A percentile compares a stretch with the other conserved stretches of the same genome.
These are phyloP conservation scores for Oscheius sp. DNA, from an alignment of 2,888 invertebrate species.

Conservation along the genomic window DNA sequence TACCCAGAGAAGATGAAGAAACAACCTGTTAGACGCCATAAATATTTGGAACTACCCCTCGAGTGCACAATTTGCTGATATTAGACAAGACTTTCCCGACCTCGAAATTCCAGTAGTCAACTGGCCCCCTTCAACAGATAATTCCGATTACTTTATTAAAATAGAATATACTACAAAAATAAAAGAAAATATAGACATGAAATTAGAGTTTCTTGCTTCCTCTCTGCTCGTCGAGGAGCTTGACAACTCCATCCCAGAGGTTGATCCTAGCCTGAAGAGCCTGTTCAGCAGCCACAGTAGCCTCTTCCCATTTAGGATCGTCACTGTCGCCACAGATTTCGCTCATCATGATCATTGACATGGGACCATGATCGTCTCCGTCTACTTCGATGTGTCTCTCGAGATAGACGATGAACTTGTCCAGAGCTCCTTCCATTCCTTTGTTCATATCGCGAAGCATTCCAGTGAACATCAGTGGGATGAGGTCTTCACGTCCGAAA, in stretches of 20 bases:
- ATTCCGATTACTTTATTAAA: no score
- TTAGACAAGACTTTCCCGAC: no score
- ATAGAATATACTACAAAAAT: no score
- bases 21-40: neutral
- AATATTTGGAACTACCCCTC: neutral
- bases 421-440: constrained; percentile 37
- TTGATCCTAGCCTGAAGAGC: constrained; percentile 41
- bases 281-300: constrained; percentile 41
- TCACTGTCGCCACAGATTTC: constrained; percentile 40
- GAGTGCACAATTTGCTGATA: neutral
- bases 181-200: no score
- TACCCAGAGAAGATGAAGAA: no score
- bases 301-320: constrained; percentile 40
- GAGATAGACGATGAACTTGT: constrained; percentile 40
- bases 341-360: constrained; percentile 38
- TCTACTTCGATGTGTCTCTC: constrained; percentile 44
- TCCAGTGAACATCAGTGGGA: constrained; percentile 44
- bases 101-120: no score
- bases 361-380: constrained; percentile 40
- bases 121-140: no score
- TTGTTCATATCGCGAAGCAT: constrained; percentile 40
- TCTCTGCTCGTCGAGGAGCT: constrained; percentile 14
- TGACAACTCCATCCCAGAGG: constrained; percentile 48
- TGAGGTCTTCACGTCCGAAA: constrained; percentile 44
- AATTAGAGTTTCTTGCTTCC: neutral